Base-by-base conservation (phyloP, 2,888 invertebrate genomes). In the Ceramica pisi region DNA sequence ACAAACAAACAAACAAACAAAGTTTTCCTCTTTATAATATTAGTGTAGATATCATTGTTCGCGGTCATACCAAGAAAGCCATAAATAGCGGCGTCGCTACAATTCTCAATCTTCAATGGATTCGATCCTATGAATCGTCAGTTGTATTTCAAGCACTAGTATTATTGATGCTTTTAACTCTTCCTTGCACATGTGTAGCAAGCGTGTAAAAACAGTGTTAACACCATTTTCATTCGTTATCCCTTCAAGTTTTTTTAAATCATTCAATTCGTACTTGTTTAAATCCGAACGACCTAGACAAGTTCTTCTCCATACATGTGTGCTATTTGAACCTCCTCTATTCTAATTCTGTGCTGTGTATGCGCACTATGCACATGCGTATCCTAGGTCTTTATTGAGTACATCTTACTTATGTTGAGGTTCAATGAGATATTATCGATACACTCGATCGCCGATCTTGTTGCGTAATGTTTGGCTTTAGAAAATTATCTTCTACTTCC, bases 21-120 rank as follows among this genome's bases (percentile, higher is more conserved):
- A n/a, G n/a, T n/a, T n/a, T n/a, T n/a, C n/a, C n/a, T n/a, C n/a
- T n/a, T n/a, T n/a, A n/a, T n/a, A n/a, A n/a, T n/a, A n/a, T n/a
- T n/a, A n/a, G n/a, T n/a, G n/a, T n/a, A n/a, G n/a, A 38, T 50
- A 44, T 46, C 26, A 48, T 68, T 82, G 71, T 81, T 79, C 48
- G 26, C 7, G 19, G 61, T 46, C 75, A 81, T 53, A 59, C 41
- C 67, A 23, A 61, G 60, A 79, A 76, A 64, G 21, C 63, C 41
- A 21, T 80, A 63, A 67, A 31, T 5, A 5, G 2, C 31, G 31
- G 31, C 12, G 5, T 60, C 23, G 21, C 2, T 19, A 46, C 41
- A 35, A 38, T 60, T 46, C 9, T 5, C 41, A 56, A 50, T 73
- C 26, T 51, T 26, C 26, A 38, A 38, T 56, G 41, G 65, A 77